Percentiles rank a stretch among this genome's conserved stretches.
Evolutionary conservation across 2,113 vertebrate genomes (phyloP).

Genomic region (Merops nubicus): DNA sequence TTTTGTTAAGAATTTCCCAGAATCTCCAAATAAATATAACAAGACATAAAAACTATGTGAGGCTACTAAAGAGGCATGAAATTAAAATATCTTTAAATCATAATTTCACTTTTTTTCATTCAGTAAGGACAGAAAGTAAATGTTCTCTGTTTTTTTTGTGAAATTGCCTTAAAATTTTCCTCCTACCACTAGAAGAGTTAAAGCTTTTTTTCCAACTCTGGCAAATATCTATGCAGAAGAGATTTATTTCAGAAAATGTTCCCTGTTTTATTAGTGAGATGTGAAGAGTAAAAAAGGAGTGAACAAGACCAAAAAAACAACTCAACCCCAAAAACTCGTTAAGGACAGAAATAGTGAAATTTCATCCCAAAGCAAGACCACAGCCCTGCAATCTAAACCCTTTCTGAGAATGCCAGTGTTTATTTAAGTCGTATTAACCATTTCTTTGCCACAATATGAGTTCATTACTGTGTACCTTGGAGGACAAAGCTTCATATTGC

Average conservation of each 20-base stretch:
- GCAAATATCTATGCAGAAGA: neutral
- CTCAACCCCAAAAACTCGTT: neutral
- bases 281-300: neutral
- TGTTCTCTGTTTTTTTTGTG: neutral
- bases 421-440: conserved; percentile 2
- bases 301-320: neutral
- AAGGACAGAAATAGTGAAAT: conserved; percentile 22
- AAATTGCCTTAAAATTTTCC: neutral
- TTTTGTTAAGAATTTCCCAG: neutral
- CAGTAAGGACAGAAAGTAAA: neutral
- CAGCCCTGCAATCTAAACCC: neutral
- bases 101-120: neutral
- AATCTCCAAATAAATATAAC: neutral
- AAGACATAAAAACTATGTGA: neutral
- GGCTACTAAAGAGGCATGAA: neutral
- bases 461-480: conserved; percentile 77
- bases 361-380: neutral
- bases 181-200: neutral
- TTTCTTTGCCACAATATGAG: neutral
- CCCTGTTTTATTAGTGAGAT: conserved; percentile 7
- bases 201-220: neutral
- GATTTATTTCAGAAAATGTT: conserved; percentile 43
- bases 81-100: neutral
- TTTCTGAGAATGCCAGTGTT: neutral
- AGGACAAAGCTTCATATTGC: conserved; percentile 84